These are phyloP conservation scores for Adrianichthys oophorus DNA, from an alignment of 2,797 vertebrate species.

Conservation along the genomic window DNA sequence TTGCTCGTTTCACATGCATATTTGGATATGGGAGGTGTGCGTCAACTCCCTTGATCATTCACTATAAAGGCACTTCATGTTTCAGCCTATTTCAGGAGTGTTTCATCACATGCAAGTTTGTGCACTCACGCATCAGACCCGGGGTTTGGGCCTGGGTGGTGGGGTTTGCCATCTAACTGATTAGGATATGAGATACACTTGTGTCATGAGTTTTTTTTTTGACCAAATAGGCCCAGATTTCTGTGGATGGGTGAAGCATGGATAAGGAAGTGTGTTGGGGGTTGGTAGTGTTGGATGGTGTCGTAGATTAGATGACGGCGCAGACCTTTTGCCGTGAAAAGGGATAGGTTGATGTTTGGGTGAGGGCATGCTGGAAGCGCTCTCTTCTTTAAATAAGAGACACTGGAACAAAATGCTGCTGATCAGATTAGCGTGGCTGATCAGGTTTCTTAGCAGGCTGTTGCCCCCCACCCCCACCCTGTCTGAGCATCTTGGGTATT, in stretches of 20 bases:
- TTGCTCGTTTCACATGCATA: slow-evolving; percentile 21
- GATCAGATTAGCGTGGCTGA: slow-evolving; percentile 74
- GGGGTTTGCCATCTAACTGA: slow-evolving; percentile 55
- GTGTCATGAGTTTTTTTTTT: slow-evolving; percentile 53
- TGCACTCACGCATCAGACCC: slow-evolving; percentile 4
- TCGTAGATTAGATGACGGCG: slow-evolving; percentile 41
- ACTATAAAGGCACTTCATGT: slow-evolving; percentile 59
- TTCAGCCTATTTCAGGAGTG: slow-evolving; percentile 68
- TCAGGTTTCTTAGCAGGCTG: slow-evolving; percentile 68
- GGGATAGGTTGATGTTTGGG: slow-evolving; percentile 75
- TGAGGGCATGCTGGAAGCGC: slow-evolving; percentile 57
- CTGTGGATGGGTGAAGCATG: slow-evolving; percentile 35
- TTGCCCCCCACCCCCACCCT: slow-evolving; percentile 60
- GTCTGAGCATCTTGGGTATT: slow-evolving; percentile 59
- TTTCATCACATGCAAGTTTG: slow-evolving; percentile 66
- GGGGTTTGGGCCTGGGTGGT: slow-evolving; percentile 2
- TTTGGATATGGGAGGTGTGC: slow-evolving; percentile 58
- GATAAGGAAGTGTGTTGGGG: not conserved
- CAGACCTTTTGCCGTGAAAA: slow-evolving; percentile 58
- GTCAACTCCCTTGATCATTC: slow-evolving; percentile 64
- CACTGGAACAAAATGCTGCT: slow-evolving; percentile 63
- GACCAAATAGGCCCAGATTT: slow-evolving; percentile 50
- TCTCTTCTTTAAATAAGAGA: slow-evolving; percentile 70
- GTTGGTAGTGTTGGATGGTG: slow-evolving; percentile 21
- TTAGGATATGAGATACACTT: slow-evolving; percentile 61